Evolutionary conservation across 2,797 vertebrate genomes (phyloP).

Genomic region (Microctenopoma lineatum): DNA sequence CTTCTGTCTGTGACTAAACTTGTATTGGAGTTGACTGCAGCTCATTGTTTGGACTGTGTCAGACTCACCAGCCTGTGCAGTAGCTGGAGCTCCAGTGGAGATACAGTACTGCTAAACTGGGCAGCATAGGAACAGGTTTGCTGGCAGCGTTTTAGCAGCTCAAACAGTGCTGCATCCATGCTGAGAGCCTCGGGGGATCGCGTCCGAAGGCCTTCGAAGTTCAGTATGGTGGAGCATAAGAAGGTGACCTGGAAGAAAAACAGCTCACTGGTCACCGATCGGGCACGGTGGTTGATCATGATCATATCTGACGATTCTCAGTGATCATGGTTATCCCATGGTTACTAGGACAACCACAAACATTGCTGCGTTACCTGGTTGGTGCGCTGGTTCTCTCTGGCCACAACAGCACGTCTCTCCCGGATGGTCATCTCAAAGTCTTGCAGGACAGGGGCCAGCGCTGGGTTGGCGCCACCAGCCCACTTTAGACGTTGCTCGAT

Average conservation of each 20-base stretch:
- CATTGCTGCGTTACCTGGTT: constrained; percentile 80
- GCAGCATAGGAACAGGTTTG: constrained; percentile 96
- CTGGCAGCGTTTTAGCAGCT: constrained; percentile 96
- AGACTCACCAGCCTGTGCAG: constrained; percentile 92
- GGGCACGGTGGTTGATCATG: neutral
- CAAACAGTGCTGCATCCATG: constrained; percentile 92
- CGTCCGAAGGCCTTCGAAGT: constrained; percentile 96
- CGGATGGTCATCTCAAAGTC: constrained; percentile 98
- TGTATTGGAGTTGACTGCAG: neutral
- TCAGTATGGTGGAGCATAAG: constrained; percentile 97
- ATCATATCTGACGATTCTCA: too few relatives aligned
- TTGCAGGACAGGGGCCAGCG: constrained; percentile 93
- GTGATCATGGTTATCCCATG: too few relatives aligned
- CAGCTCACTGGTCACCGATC: neutral
- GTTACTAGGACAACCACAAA: too few relatives aligned
- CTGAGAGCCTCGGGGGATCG: constrained; percentile 93
- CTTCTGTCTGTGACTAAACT: neutral
- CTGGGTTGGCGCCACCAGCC: constrained; percentile 98
- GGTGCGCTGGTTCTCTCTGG: constrained; percentile 94
- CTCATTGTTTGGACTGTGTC: neutral
- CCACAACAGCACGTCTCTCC: constrained; percentile 91
- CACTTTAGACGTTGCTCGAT: constrained; percentile 99
- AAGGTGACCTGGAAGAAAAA: constrained; percentile 87
- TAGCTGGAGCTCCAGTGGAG: constrained; percentile 93
- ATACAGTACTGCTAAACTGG: constrained; percentile 95